phyloP scores from a whole-genome alignment of 1,140 invertebrate genomes.

The Psilanteris sp. region DNA sequence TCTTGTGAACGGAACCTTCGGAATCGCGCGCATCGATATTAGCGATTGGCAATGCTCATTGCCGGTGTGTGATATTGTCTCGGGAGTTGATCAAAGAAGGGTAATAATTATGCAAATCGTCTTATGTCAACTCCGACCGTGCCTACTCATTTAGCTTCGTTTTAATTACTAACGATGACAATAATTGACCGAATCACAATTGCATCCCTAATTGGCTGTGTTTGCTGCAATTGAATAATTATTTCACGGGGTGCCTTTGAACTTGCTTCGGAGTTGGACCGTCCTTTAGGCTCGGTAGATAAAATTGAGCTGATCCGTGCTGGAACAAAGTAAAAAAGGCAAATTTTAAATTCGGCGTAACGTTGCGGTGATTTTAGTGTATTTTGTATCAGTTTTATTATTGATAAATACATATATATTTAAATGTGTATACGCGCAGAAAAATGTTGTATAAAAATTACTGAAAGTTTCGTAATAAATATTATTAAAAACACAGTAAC shows the following conservation, averaged over 20 bases:
- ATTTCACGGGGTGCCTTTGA: too few species aligned
- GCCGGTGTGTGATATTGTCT: constrained; percentile 37
- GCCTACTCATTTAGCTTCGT: constrained; percentile 48
- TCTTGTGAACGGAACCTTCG: constrained; percentile 25
- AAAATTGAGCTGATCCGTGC: not conserved
- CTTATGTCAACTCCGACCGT: constrained; percentile 7
- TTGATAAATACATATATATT: too few species aligned
- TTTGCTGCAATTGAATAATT: constrained; percentile 17
- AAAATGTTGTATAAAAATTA: too few species aligned
- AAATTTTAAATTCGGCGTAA: too few species aligned
- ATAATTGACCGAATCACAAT: constrained; percentile 40
- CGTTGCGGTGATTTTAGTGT: too few species aligned
- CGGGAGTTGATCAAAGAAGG: constrained; percentile 37
- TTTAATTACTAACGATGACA: constrained; percentile 46
- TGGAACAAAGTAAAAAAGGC: too few species aligned
- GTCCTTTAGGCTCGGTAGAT: too few species aligned
- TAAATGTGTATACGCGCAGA: too few species aligned
- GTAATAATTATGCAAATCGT: constrained; percentile 50
- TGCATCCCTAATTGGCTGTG: constrained; percentile 24
- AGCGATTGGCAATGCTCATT: constrained; percentile 27
- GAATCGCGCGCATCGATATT: constrained; percentile 25
- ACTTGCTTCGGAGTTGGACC: too few species aligned
- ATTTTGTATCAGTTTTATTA: too few species aligned
- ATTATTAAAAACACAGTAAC: too few species aligned
- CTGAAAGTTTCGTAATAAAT: too few species aligned